Base-by-base conservation (phyloP, 2,888 invertebrate genomes). In the Heliconius ethilla region DNA sequence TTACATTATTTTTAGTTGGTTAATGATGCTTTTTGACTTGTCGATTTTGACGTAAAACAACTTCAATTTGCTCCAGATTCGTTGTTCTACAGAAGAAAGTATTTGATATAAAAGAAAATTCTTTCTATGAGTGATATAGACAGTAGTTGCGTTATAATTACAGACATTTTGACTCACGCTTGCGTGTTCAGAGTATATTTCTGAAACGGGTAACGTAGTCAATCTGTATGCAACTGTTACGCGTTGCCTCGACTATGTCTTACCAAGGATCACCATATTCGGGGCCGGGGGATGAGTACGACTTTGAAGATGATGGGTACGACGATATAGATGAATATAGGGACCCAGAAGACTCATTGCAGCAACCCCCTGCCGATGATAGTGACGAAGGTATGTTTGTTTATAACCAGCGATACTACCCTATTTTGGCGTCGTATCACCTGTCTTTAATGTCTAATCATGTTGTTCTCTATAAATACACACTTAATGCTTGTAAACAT, bases 281-380 rank as follows among this genome's bases (percentile, higher is more conserved):
- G 83, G 95, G 96, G 84, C 96, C 95, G 86, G 95, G 95, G 81
- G 96, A 96, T 87, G 97, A 97, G 86, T 96, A 96, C 87, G 97
- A 97, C 86, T 96, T 96, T 87, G 96, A 97, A 79, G 97, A 97
- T 83, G 96, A 96, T 78, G 96, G 96, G 85, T 96, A 96, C 85
- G 96, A 96, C 83, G 96, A 96, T 85, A 85, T 95, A 83, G 96
- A 97, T 80, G 96, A 96, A 82, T 96, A 96, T 84, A 94, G 96
- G 77, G 96, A 96, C 81, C 95, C 95, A 79, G 96, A 96, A 79
- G 96, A 87, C 92, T 89, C 90, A 78, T 87, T 86, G 88, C 93
- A 87, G 82, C 87, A 86, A 93, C 95, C 88, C 92, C 96, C 90
- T 95, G 95, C 95, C 91, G 96, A 96, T 83, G 91, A 92, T 81